These are phyloP conservation scores for Orientallactaga sibirica DNA, from an alignment of 2,797 vertebrate genomes.

Conservation along the genomic window DNA sequence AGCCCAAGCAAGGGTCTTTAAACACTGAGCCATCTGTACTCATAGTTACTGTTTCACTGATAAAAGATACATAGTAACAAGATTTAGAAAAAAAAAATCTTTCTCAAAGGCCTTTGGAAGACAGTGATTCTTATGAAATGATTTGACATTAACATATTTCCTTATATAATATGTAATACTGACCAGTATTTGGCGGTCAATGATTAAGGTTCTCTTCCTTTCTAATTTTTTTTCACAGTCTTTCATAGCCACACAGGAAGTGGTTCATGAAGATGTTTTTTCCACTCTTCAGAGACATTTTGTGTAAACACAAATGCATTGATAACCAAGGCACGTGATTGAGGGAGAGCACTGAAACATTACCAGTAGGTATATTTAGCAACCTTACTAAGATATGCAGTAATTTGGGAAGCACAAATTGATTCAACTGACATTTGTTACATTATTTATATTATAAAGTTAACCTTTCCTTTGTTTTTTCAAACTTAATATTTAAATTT, in stretches of 20 bases:
- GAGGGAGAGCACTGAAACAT: constrained; percentile 36
- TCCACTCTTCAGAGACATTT: constrained; percentile 16
- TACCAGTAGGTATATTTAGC: constrained; percentile 38
- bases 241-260: background rate
- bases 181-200: constrained; percentile 29
- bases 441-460: background rate
- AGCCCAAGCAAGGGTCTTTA: no score
- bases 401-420: constrained; percentile 22
- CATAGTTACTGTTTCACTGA: background rate
- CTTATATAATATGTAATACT: constrained; percentile 50
- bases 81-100: background rate
- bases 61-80: constrained; percentile 3
- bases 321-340: background rate
- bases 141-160: constrained; percentile 54
- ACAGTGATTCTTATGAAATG: background rate
- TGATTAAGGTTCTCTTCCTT: constrained; percentile 44
- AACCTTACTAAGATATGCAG: constrained; percentile 44
- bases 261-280: constrained; percentile 9
- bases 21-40: no score
- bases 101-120: constrained; percentile 28
- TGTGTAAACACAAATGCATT: constrained; percentile 1
- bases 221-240: constrained; percentile 46
- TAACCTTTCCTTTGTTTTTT: background rate
- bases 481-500: constrained; percentile 32
- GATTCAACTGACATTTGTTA: constrained; percentile 13